Conservation (phyloP, 1,140 invertebrate genomes). For the Microplitis demolitor region DNA sequence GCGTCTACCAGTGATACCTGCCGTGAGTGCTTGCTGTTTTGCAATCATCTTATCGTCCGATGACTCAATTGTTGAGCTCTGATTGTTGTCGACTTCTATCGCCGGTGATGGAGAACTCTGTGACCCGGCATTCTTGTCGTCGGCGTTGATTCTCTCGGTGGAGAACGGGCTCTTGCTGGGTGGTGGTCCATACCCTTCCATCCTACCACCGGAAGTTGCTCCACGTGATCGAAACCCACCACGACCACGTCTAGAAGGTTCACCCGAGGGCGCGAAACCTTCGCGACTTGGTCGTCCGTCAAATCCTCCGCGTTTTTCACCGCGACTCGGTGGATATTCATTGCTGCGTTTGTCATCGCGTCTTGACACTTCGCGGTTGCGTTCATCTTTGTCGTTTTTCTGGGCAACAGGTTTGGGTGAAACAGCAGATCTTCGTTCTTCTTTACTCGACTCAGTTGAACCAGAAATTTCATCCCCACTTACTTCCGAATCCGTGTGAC, state of each 20-base stretch:
- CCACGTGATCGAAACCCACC: conserved; percentile 67
- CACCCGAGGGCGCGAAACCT: conserved; percentile 79
- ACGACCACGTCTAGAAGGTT: conserved; percentile 78
- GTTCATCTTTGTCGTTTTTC: conserved; percentile 66
- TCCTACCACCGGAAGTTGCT: conserved; percentile 64
- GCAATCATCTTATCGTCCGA: conserved; percentile 71
- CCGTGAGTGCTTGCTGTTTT: conserved; percentile 70
- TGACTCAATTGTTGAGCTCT: conserved; percentile 52
- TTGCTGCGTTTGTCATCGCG: conserved; percentile 51
- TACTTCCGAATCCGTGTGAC: conserved; percentile 66
- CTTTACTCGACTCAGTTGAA: conserved; percentile 61
- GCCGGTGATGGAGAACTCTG: conserved; percentile 43
- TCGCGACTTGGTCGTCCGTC: conserved; percentile 58
- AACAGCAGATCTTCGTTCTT: conserved; percentile 54
- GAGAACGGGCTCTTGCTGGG: conserved; percentile 77
- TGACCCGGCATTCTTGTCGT: conserved; percentile 38
- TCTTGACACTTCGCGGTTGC: conserved; percentile 57
- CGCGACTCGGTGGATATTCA: conserved; percentile 37
- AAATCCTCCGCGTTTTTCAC: conserved; percentile 47
- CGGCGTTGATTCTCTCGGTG: conserved; percentile 45
- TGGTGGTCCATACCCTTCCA: conserved; percentile 76
- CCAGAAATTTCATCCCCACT: conserved; percentile 65
- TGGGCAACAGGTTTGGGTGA: conserved; percentile 57
- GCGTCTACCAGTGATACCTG: conserved; percentile 66
- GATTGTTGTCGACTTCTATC: conserved; percentile 58